Conservation (phyloP, 2,113 vertebrate genomes). For the Tricholaema leucomelas region DNA sequence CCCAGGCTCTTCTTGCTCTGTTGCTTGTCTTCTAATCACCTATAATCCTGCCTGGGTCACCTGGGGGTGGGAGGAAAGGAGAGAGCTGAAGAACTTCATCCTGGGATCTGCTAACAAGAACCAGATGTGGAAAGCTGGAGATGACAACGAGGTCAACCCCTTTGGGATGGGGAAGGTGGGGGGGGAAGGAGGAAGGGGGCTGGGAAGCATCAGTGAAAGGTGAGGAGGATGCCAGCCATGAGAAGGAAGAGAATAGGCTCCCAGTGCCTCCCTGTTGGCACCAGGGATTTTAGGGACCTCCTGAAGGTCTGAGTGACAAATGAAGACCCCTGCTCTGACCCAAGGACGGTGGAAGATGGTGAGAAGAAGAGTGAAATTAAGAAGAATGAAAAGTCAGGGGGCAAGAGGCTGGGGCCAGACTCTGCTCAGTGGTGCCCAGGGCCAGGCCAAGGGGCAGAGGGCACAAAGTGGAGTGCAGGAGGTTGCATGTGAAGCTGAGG, state of each 20-base stretch:
- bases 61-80: slow-evolving; percentile 49
- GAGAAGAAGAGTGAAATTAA: not conserved
- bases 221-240: not conserved
- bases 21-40: slow-evolving; percentile 67
- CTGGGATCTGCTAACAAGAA: slow-evolving; percentile 74
- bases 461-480: no score
- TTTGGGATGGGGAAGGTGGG: not conserved
- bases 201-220: slow-evolving; percentile 14
- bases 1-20: not conserved
- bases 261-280: not conserved
- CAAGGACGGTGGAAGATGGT: rapidly evolving
- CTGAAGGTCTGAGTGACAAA: not conserved
- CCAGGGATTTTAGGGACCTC: not conserved
- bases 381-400: not conserved
- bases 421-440: not conserved
- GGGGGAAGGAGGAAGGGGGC: not conserved
- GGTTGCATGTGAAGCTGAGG: no score
- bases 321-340: rapidly evolving
- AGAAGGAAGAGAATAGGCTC: not conserved
- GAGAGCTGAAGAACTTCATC: slow-evolving; percentile 61
- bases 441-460: no score
- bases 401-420: not conserved
- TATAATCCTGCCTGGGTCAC: slow-evolving; percentile 76
- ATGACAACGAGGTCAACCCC: slow-evolving; percentile 45
- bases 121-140: slow-evolving; percentile 79